These are phyloP conservation scores for Trichomalopsis sarcophagae DNA, from an alignment of 1,140 invertebrate genomes.

Conservation along the genomic window DNA sequence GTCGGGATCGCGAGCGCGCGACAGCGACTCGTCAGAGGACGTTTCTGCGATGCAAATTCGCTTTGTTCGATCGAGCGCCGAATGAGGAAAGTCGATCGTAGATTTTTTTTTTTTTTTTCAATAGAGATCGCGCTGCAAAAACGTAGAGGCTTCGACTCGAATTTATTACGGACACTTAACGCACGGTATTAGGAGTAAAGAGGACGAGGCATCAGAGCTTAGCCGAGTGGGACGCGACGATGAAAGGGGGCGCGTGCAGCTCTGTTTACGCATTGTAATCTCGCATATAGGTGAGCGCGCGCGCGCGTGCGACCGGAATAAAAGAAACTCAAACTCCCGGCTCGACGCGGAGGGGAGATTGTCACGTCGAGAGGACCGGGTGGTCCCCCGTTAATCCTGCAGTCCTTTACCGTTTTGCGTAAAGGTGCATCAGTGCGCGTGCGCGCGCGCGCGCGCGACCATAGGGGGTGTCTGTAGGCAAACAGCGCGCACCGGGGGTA, in stretches of 20 bases:
- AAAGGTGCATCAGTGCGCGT: not conserved
- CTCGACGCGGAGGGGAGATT: not conserved
- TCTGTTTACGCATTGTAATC: not conserved
- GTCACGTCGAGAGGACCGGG: slow-evolving; percentile 16
- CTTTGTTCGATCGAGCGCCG: not conserved
- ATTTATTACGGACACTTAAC: slow-evolving; percentile 45
- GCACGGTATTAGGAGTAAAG: slow-evolving; percentile 45
- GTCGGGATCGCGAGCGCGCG: not conserved
- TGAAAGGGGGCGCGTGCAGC: slow-evolving; percentile 5
- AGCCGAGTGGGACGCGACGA: not conserved
- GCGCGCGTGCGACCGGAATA: not conserved
- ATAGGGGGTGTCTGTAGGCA: not conserved
- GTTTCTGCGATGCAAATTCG: not conserved
- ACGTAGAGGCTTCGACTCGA: not conserved
- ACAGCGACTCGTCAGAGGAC: not conserved
- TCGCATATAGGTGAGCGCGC: not conserved
- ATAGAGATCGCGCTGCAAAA: not conserved
- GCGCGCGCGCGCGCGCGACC: not conserved
- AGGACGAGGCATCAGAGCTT: not conserved
- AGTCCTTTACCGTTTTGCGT: not conserved
- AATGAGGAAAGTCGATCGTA: not conserved
- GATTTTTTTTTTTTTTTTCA: not conserved
- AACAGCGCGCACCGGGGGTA: slow-evolving; percentile 1
- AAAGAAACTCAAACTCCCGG: not conserved
- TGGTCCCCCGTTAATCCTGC: slow-evolving; percentile 16